A percentile compares a stretch with the other conserved stretches of the same genome.
Conservation (phyloP, 2,113 vertebrate species). For the Aphelocoma coerulescens region DNA sequence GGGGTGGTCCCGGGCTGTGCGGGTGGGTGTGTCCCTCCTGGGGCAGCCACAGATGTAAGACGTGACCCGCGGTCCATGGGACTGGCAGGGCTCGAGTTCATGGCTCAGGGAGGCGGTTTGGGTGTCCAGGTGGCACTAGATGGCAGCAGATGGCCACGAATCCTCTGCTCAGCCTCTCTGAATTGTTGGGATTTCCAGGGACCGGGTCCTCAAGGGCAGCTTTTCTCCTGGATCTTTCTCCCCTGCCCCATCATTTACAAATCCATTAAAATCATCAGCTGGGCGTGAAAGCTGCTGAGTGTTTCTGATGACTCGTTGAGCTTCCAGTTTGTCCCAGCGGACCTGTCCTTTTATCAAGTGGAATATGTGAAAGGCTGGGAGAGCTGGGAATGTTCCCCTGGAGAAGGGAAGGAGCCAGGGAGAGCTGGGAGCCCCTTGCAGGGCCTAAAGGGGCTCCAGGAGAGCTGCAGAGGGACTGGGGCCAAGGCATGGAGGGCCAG, state of each 20-base stretch:
- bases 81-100: rapidly evolving
- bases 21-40: background rate
- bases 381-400: background rate
- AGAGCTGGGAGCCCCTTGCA: background rate
- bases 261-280: background rate
- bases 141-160: background rate
- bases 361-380: background rate
- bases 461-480: background rate
- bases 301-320: background rate
- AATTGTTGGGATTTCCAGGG: background rate
- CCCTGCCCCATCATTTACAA: background rate
- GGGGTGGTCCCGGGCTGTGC: background rate
- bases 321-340: background rate
- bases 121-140: background rate
- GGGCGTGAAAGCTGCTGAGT: background rate
- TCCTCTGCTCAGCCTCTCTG: background rate
- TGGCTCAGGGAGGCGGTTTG: rapidly evolving
- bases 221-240: background rate
- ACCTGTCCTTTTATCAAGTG: background rate
- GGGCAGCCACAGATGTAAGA: rapidly evolving
- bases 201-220: background rate
- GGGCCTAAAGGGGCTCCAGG: background rate
- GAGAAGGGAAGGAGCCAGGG: background rate
- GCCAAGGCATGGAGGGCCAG: no score
- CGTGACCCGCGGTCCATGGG: rapidly evolving